Evolutionary conservation across 2,113 vertebrate genomes (phyloP), one percentile per base, ranked within the genome.

Genomic region (Gobius niger): DNA sequence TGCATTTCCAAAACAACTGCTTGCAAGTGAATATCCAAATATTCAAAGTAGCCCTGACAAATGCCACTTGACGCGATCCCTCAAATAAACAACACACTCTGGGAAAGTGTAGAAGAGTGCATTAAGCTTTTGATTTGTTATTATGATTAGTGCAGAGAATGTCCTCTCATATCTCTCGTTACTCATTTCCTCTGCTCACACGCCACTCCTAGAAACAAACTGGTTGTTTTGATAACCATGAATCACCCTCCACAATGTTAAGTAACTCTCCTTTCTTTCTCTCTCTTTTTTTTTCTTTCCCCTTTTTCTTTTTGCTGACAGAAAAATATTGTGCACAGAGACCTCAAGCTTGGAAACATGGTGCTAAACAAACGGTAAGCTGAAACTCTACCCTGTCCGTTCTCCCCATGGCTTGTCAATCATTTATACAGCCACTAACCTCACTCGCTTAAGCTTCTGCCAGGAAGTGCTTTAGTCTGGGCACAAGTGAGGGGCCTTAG

Each of bases 311-410:
- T 66, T 67, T 44, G 72, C 79, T 42, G 90, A 51, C 92, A 99
- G 97, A 98, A 99, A 89, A 99, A 99, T 82, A 98, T 99, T 76
- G 97, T 99, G 80, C 97, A 99, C 90, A 94, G 98, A 93, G 98
- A 99, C 93, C 93, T 99, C 89, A 99, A 99, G 85, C 94, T 99
- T 70, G 98, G 98, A 85, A 99, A 99, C 90, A 99, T 99, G 98
- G 98, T 99, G 94, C 95, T 99, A 78, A 99, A 98, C 85, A 99
- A 99, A 92, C 95, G 98, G 98, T 99, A 88, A 92, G 93, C 49
- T 0, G 16, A 12, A 46, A 60, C 57, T 60, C 40, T 42, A 15
- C 11, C 13, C 24, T 4, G 24, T 34, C 24, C 24, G 5, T 34
- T 34, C 24, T 34, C 5, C 24, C 24, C 24, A 4, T 4, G 24